Conservation (phyloP, 2,113 vertebrate species). For the Nothocercus nigrocapillus region DNA sequence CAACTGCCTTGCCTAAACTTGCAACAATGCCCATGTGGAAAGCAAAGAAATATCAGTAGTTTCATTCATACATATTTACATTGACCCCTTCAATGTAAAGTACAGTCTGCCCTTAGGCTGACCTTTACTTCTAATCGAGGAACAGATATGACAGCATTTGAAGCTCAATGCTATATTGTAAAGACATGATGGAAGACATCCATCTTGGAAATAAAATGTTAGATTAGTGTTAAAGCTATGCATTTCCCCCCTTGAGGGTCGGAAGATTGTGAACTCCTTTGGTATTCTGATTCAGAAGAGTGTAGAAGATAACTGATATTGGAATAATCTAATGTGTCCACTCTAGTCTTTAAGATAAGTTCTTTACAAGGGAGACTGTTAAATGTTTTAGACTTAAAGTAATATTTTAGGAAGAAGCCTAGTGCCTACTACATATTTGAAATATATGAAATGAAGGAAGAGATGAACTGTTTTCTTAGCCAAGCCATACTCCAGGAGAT, state of each 20-base stretch:
- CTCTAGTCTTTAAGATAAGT: neutral
- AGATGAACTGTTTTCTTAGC: neutral
- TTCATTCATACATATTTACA: constrained; percentile 38
- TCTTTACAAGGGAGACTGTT: neutral
- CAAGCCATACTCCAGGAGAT: accelerated
- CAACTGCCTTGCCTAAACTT: constrained; percentile 15
- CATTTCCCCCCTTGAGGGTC: neutral
- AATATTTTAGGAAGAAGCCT: neutral
- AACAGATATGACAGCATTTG: constrained; percentile 44
- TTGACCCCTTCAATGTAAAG: constrained; percentile 59
- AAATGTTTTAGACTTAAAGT: neutral
- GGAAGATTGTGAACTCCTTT: neutral
- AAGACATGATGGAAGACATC: neutral
- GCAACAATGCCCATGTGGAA: neutral
- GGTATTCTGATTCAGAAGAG: neutral
- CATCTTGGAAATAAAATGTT: constrained; percentile 3
- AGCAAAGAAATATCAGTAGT: constrained; percentile 17
- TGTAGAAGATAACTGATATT: neutral
- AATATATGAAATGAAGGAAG: neutral
- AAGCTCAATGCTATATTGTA: constrained; percentile 9
- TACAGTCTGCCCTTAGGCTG: constrained; percentile 42
- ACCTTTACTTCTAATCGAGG: constrained; percentile 66
- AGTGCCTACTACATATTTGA: neutral
- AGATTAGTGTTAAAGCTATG: neutral
- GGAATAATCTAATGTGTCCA: neutral